phyloP scores from a whole-genome alignment of 2,888 invertebrate genomes.

The Charanyca ferruginea region DNA sequence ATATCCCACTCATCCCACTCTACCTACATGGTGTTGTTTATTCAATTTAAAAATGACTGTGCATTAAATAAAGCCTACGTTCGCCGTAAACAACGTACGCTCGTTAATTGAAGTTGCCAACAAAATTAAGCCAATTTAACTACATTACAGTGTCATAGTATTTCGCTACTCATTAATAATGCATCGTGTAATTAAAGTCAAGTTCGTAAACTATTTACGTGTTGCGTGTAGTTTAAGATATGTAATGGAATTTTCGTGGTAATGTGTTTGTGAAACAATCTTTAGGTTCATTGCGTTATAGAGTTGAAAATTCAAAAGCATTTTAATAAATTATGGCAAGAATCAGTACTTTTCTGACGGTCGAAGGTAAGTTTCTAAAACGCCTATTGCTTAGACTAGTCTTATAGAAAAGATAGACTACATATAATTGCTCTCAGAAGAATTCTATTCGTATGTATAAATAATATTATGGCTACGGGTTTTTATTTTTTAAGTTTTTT shows the following conservation, averaged over 20 bases:
- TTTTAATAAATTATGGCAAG: too few species aligned
- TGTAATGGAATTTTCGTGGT: slow-evolving; percentile 37
- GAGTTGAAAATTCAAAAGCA: too few species aligned
- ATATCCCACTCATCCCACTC: neutral
- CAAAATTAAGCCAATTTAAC: slow-evolving; percentile 81
- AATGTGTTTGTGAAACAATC: slow-evolving; percentile 24
- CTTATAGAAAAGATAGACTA: too few species aligned
- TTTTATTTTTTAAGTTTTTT: too few species aligned
- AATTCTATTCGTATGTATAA: too few species aligned
- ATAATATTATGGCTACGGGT: too few species aligned
- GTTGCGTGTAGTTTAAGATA: slow-evolving; percentile 37
- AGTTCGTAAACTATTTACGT: slow-evolving; percentile 49
- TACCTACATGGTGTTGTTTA: slow-evolving; percentile 23
- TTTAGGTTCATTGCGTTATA: neutral
- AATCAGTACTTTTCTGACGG: too few species aligned
- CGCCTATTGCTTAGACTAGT: too few species aligned
- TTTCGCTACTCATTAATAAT: slow-evolving; percentile 75
- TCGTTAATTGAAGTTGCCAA: slow-evolving; percentile 79
- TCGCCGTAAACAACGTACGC: slow-evolving; percentile 74
- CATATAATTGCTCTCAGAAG: too few species aligned
- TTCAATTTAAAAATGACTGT: slow-evolving; percentile 70
- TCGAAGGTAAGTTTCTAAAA: too few species aligned
- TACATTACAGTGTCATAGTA: slow-evolving; percentile 78
- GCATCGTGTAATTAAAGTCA: slow-evolving; percentile 67
- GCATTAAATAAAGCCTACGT: slow-evolving; percentile 74